Conservation (phyloP, 1,140 invertebrate genomes). For the Drosophila serrata region DNA sequence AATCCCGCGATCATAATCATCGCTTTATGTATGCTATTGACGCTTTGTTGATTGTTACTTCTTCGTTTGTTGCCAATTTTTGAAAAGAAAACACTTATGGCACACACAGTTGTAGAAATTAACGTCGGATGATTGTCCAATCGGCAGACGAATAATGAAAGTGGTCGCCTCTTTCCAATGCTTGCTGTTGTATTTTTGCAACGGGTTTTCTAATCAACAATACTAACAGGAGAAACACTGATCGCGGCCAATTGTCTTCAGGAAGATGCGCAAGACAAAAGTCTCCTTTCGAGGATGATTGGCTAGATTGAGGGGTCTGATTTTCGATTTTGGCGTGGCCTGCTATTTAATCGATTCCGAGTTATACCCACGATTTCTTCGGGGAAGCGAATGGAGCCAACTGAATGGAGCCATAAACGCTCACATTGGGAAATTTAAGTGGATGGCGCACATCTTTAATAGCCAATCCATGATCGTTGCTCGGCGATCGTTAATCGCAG, state of each 20-base stretch:
- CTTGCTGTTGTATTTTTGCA: slow-evolving; percentile 10
- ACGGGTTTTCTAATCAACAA: slow-evolving; percentile 60
- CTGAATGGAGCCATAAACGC: slow-evolving; percentile 1
- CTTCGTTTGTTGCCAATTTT: slow-evolving; percentile 36
- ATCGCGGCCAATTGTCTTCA: slow-evolving; percentile 6
- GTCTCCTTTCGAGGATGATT: slow-evolving; percentile 12
- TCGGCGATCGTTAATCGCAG: slow-evolving; percentile 18
- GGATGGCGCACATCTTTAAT: slow-evolving; percentile 14
- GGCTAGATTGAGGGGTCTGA: not conserved
- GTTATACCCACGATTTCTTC: slow-evolving; percentile 28
- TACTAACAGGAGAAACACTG: slow-evolving; percentile 5
- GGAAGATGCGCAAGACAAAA: slow-evolving; percentile 15
- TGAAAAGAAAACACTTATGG: slow-evolving; percentile 21
- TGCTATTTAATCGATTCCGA: slow-evolving; percentile 20
- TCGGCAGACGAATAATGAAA: slow-evolving; percentile 65
- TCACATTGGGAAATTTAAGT: slow-evolving; percentile 18
- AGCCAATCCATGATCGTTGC: not conserved
- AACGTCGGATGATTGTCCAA: slow-evolving; percentile 57
- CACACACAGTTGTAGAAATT: not conserved
- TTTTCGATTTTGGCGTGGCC: slow-evolving; percentile 23
- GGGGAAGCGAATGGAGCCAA: slow-evolving; percentile 3
- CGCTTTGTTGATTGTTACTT: slow-evolving; percentile 14
- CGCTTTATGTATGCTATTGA: slow-evolving; percentile 2
- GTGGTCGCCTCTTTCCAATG: slow-evolving; percentile 25
- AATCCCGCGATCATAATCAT: not conserved